Evolutionary conservation across 2,797 vertebrate genomes (phyloP), one percentile per base, ranked within the genome.

Genomic region (Pseudochaenichthys georgianus): DNA sequence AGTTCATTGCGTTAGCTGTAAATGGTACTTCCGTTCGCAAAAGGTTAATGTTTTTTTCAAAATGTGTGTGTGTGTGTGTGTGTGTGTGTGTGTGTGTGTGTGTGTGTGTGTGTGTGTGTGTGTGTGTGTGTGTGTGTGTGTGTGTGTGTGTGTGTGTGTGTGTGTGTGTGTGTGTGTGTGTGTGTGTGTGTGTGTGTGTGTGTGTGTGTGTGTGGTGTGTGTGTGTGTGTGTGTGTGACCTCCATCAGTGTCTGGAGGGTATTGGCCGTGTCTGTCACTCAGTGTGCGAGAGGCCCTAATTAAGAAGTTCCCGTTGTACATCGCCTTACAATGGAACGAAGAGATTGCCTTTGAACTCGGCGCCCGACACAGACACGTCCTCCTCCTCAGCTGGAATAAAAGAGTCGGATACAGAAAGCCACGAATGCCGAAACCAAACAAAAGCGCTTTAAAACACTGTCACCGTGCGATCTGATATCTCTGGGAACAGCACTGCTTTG

Each of bases 371-470:
- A 81, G 84, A 84, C 89, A 91, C 92, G 90, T 92, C 90, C 81
- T 91, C 82, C 83, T 89, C 78, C 77, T 89, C 82, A 71, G 77
- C 70, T 74, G 70, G 91, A 94, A 93, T 92, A 92, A 93, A 92
- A 90, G 91, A 90, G 90, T 86, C 73, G 72, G 73, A 84, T 88
- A 94, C 91, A 94, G 94, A 94, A 94, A 91, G 83, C 90, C 82
- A 73, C 89, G 90, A 94, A 94, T 93, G 91, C 87, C 85, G 79
- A 83, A 89, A 87, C 89, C 91, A 93, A 93, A 95, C 94, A 94
- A 94, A 95, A 90, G 86, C 90, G 90, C 89, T 91, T 93, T 93
- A 92, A 94, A 94, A 93, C 90, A 88, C 90, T 93, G 93, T 93
- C 91, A 90, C 84, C 74, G 77, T 87, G 87, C 87, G 90, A 96